Evolutionary conservation across 2,888 invertebrate genomes (phyloP).

Genomic region (Lycaena phlaeas): DNA sequence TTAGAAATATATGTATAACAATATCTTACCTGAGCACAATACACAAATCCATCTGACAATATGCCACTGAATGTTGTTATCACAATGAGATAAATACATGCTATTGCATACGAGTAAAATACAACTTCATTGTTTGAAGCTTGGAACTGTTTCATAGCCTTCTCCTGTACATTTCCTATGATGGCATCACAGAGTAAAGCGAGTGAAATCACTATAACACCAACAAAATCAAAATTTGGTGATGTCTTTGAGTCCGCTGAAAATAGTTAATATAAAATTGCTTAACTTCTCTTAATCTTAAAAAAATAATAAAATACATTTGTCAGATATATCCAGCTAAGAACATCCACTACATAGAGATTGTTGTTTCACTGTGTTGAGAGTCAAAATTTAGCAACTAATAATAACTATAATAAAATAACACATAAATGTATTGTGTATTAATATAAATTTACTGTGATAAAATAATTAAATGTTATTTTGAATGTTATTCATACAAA

Average conservation of each 20-base stretch:
- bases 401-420: no score
- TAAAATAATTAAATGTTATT: no score
- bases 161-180: conserved; percentile 98
- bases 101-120: conserved; percentile 92
- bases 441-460: no score
- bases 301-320: no score
- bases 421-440: background rate
- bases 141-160: conserved; percentile 88
- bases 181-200: conserved; percentile 95
- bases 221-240: conserved; percentile 80
- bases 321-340: no score
- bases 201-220: conserved; percentile 83
- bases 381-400: no score
- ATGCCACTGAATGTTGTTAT: conserved; percentile 83
- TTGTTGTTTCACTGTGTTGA: background rate
- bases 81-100: conserved; percentile 84
- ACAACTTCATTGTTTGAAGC: conserved; percentile 86
- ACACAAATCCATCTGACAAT: conserved; percentile 80
- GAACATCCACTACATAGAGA: no score
- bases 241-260: conserved; percentile 81
- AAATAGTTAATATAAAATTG: conserved; percentile 30
- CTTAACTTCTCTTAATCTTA: no score
- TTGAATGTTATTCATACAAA: background rate
- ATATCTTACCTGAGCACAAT: conserved; percentile 84
- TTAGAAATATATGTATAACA: no score